These are phyloP conservation scores for Drosophila lutescens DNA, from an alignment of 2,888 invertebrate genomes.

Conservation along the genomic window DNA sequence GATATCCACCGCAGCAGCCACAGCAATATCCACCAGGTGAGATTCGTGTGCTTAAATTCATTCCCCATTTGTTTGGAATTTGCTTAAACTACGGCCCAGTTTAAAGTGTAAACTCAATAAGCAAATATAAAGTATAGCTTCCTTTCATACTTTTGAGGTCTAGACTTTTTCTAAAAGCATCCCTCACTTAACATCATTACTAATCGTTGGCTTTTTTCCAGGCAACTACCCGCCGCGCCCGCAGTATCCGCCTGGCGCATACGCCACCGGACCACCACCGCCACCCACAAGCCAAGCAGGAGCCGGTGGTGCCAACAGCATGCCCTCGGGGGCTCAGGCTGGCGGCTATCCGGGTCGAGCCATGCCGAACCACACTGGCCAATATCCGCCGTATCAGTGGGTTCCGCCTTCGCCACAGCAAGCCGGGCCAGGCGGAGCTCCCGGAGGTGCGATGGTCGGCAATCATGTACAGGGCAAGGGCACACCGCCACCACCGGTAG, in stretches of 20 bases:
- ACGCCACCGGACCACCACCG: constrained; percentile 85
- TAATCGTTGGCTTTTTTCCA: constrained; percentile 31
- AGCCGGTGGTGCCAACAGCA: constrained; percentile 81
- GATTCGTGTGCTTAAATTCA: neutral
- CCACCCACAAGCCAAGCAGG: constrained; percentile 85
- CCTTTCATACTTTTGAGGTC: too few species aligned
- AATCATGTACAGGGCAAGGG: constrained; percentile 84
- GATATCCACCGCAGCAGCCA: constrained; percentile 86
- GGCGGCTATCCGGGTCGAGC: constrained; percentile 86
- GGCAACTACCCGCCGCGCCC: constrained; percentile 85
- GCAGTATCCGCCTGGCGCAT: constrained; percentile 86
- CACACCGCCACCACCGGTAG: constrained; percentile 84
- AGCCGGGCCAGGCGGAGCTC: constrained; percentile 72
- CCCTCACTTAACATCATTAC: neutral
- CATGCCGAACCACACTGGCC: constrained; percentile 86
- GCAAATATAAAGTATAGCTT: too few species aligned
- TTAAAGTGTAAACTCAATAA: too few species aligned
- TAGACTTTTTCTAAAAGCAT: neutral
- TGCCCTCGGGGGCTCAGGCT: constrained; percentile 79
- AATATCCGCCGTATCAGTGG: constrained; percentile 85
- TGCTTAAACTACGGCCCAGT: neutral
- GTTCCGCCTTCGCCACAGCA: constrained; percentile 83
- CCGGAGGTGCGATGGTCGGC: constrained; percentile 74
- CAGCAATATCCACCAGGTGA: constrained; percentile 86
- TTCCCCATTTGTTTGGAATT: too few species aligned